These are phyloP conservation scores for Aelia acuminata DNA, from an alignment of 2,888 invertebrate species.

Conservation along the genomic window DNA sequence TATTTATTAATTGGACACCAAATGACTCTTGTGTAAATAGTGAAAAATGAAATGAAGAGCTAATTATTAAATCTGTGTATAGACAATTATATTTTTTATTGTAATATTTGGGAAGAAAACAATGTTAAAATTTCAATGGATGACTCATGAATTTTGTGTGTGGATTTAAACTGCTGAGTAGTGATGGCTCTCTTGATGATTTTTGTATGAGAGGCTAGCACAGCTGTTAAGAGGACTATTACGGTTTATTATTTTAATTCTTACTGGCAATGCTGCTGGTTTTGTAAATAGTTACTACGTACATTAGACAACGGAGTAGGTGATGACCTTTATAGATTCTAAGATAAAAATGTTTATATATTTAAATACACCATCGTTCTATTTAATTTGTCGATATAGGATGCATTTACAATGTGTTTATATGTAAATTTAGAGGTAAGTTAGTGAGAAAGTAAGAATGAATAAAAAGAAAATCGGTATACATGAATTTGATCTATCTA, in stretches of 20 bases:
- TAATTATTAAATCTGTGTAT: conserved; percentile 55
- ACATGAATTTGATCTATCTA: conserved; percentile 38
- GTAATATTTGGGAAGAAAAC: conserved; percentile 48
- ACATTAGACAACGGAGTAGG: conserved; percentile 57
- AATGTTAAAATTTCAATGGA: conserved; percentile 42
- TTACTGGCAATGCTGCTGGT: conserved; percentile 14
- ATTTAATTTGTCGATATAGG: conserved; percentile 60
- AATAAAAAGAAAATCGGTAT: conserved; percentile 46
- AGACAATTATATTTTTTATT: conserved; percentile 59
- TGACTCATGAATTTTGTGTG: background rate
- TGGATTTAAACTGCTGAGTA: conserved; percentile 15
- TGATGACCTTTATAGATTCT: conserved; percentile 55
- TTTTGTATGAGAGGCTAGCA: conserved; percentile 38
- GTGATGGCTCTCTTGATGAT: conserved; percentile 50
- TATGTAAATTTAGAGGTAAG: conserved; percentile 59
- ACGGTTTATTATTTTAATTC: conserved; percentile 52
- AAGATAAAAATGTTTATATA: conserved; percentile 58
- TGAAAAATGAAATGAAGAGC: conserved; percentile 28
- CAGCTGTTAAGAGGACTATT: conserved; percentile 19
- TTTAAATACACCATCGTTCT: conserved; percentile 60
- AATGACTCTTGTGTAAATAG: conserved; percentile 57
- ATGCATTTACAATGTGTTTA: conserved; percentile 58
- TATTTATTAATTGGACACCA: conserved; percentile 58
- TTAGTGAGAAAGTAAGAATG: conserved; percentile 52
- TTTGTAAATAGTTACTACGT: conserved; percentile 58